These are phyloP conservation scores for Orthosia incerta DNA, from an alignment of 2,888 invertebrate species.

Conservation along the genomic window DNA sequence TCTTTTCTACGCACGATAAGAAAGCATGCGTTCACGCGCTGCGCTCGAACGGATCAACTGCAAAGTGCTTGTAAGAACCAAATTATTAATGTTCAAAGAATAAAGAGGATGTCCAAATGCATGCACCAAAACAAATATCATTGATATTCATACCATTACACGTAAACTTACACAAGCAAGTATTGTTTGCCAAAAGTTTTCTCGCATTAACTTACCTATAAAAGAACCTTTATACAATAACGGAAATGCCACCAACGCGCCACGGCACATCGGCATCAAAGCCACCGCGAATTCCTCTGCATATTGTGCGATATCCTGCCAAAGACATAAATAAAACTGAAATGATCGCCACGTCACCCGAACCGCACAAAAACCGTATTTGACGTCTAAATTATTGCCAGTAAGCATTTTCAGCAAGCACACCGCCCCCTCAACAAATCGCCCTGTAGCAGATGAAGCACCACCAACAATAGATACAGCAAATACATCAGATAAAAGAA, in stretches of 20 bases:
- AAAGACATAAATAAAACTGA: slow-evolving; percentile 89
- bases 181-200: slow-evolving; percentile 59
- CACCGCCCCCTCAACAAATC: slow-evolving; percentile 86
- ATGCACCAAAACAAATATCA: slow-evolving; percentile 30
- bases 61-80: background rate
- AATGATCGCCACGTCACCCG: slow-evolving; percentile 85
- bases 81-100: background rate
- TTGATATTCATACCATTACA: slow-evolving; percentile 51
- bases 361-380: slow-evolving; percentile 84
- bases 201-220: slow-evolving; percentile 55
- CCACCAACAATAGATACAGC: slow-evolving; percentile 86
- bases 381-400: slow-evolving; percentile 91
- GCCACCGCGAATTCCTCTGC: slow-evolving; percentile 85
- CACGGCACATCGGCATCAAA: slow-evolving; percentile 80
- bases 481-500: slow-evolving; percentile 91
- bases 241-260: slow-evolving; percentile 89
- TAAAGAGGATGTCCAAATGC: slow-evolving; percentile 1
- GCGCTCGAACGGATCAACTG: background rate
- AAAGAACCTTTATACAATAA: slow-evolving; percentile 78
- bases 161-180: slow-evolving; percentile 44
- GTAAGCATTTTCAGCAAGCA: slow-evolving; percentile 85
- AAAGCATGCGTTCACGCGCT: slow-evolving; percentile 15
- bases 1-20: slow-evolving; percentile 73
- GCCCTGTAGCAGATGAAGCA: slow-evolving; percentile 87
- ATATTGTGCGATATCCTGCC: slow-evolving; percentile 85